phyloP scores from a whole-genome alignment of 2,797 vertebrate genomes.

The Premnoplex brunnescens region DNA sequence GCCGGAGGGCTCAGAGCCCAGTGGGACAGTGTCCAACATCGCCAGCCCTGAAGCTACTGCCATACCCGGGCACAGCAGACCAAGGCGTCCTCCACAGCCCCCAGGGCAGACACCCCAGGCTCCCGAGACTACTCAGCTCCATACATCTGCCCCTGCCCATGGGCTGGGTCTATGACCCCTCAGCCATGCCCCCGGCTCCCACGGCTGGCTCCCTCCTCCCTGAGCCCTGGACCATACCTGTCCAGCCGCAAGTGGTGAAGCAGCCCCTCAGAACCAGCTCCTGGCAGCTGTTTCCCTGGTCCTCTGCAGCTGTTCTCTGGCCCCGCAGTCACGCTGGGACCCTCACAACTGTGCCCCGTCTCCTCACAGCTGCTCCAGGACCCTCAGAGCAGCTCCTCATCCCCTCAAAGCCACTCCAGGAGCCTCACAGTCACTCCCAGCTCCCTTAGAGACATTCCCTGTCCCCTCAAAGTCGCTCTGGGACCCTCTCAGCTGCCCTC shows the following conservation, averaged over 20 bases:
- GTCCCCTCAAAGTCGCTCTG: neutral
- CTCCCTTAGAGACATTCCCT: neutral
- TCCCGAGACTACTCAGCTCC: neutral
- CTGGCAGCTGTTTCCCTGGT: neutral
- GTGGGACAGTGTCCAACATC: neutral
- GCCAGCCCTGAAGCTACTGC: neutral
- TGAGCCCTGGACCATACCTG: rapidly evolving
- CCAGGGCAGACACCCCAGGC: rapidly evolving
- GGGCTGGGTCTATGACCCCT: neutral
- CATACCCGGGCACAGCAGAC: neutral
- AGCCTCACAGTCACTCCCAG: neutral
- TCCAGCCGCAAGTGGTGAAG: rapidly evolving
- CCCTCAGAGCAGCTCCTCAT: too few species aligned
- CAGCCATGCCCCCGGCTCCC: too few species aligned
- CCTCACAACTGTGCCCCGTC: neutral
- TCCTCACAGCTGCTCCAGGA: neutral
- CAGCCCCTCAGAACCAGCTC: neutral
- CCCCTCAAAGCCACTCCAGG: neutral
- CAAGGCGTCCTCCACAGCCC: neutral
- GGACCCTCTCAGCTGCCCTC: neutral
- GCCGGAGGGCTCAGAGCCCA: neutral
- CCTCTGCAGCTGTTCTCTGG: neutral
- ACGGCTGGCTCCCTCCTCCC: neutral
- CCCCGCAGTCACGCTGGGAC: neutral
- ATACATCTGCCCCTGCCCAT: neutral